Evolutionary conservation across 1,140 invertebrate species (phyloP).

Genomic region (Trichonephila clavipes): DNA sequence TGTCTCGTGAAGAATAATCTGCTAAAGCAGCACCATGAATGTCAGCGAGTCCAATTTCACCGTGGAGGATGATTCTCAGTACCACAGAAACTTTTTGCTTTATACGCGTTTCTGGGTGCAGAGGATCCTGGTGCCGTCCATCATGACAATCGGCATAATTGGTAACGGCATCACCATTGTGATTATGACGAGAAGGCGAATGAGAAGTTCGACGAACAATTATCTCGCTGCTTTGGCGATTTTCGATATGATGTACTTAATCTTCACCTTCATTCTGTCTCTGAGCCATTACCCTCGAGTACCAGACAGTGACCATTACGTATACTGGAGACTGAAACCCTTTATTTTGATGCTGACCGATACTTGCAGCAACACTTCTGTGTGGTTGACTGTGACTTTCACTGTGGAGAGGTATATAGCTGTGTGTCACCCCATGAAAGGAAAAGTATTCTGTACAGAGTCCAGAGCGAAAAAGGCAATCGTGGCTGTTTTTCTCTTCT

Average conservation of each 20-base stretch:
- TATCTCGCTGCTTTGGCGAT: slow-evolving; percentile 88
- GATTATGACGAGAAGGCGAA: slow-evolving; percentile 87
- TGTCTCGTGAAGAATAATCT: no score
- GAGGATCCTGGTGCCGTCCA: slow-evolving; percentile 86
- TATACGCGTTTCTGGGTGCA: slow-evolving; percentile 84
- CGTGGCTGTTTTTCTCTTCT: slow-evolving; percentile 84
- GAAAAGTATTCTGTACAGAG: slow-evolving; percentile 87
- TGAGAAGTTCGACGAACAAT: slow-evolving; percentile 88
- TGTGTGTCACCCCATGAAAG: slow-evolving; percentile 88
- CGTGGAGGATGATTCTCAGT: background rate
- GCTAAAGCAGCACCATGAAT: background rate
- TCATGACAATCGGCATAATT: slow-evolving; percentile 86
- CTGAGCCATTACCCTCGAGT: slow-evolving; percentile 84
- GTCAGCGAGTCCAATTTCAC: slow-evolving; percentile 13
- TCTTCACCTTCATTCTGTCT: slow-evolving; percentile 86
- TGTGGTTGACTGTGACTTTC: slow-evolving; percentile 90
- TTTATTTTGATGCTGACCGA: slow-evolving; percentile 85
- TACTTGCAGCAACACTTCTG: slow-evolving; percentile 86
- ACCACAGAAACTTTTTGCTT: slow-evolving; percentile 29
- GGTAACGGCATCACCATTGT: slow-evolving; percentile 88
- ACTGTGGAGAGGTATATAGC: slow-evolving; percentile 90
- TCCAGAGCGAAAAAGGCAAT: slow-evolving; percentile 83
- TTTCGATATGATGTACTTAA: slow-evolving; percentile 87
- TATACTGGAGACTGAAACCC: slow-evolving; percentile 83
- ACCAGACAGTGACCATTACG: slow-evolving; percentile 81